Evolutionary conservation across 2,797 vertebrate species (phyloP), one percentile per base, ranked within the genome.

Genomic region (Falco novaeseelandiae): DNA sequence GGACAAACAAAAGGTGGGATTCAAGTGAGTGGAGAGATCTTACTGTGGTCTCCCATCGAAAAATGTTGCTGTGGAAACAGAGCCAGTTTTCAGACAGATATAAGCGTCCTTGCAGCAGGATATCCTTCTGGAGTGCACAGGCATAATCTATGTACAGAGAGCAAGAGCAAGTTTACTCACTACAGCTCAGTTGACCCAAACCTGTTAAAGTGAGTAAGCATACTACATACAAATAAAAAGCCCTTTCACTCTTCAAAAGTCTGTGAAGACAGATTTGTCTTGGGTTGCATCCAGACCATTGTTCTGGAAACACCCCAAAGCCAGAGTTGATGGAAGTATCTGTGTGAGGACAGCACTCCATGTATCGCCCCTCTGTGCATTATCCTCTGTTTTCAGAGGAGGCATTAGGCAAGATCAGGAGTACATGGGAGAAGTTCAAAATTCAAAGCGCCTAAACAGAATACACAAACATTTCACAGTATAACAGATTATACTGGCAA

Each of bases 51-150:
- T 99, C 98, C 98, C 99, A 99, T 98, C 98, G 97, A 96, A 99
- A 99, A 92, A 99, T 99, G 96, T 99, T 99, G 98, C 99, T 99
- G 98, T 99, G 98, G 98, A 99, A 99, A 98, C 99, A 99, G 70
- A 99, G 97, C 98, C 98, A 99, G 97, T 99, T 99, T 97, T 99
- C 99, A 40, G 99, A 98, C 90, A 99, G 98, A 97, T 99, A 99
- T 44, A 99, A 93, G 62, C 99, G 98, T 91, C 99, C 99, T 95
- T 99, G 99, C 62, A 99, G 98, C 96, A 99, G 98, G 96, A 99
- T 99, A 87, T 99, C 99, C 96, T 98, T 99, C 97, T 99, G 99
- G 80, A 99, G 98, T 29, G 99, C 99, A 96, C 99, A 99, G 17
- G 98, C 98, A 67, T 99, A 99, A 97, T 99, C 99, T 99, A 93